These are phyloP conservation scores for Melospiza georgiana DNA, from an alignment of 2,113 vertebrate genomes.

Conservation along the genomic window DNA sequence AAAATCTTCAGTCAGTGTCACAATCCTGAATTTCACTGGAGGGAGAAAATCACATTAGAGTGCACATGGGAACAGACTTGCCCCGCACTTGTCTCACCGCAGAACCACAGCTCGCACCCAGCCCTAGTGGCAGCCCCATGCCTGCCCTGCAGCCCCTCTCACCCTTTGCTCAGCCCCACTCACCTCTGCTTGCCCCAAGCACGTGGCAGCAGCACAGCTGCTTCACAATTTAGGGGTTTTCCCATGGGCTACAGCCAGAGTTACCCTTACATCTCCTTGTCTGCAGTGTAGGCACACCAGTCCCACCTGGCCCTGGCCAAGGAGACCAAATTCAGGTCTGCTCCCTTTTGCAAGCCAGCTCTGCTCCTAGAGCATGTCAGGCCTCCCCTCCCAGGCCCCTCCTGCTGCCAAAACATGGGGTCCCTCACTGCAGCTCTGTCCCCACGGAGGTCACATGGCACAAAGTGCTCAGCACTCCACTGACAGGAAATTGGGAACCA, in stretches of 20 bases:
- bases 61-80: fast-evolving
- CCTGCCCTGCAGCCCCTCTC: background rate
- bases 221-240: background rate
- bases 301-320: background rate
- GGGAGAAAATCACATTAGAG: background rate
- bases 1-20: constrained; percentile 26
- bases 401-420: background rate
- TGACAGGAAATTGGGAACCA: background rate
- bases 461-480: fast-evolving
- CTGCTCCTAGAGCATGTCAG: background rate
- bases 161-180: background rate
- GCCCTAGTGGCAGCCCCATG: fast-evolving
- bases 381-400: background rate
- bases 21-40: constrained; percentile 57
- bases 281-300: background rate
- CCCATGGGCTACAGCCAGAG: background rate
- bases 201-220: fast-evolving
- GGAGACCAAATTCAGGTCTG: background rate
- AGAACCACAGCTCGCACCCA: background rate
- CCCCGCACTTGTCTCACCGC: background rate
- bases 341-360: background rate
- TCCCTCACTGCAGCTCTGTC: background rate
- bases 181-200: background rate
- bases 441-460: fast-evolving
- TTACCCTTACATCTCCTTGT: background rate